A percentile compares a stretch with the other conserved stretches of the same genome.
phyloP scores from a whole-genome alignment of 2,888 invertebrate species.

The Thera obeliscata region DNA sequence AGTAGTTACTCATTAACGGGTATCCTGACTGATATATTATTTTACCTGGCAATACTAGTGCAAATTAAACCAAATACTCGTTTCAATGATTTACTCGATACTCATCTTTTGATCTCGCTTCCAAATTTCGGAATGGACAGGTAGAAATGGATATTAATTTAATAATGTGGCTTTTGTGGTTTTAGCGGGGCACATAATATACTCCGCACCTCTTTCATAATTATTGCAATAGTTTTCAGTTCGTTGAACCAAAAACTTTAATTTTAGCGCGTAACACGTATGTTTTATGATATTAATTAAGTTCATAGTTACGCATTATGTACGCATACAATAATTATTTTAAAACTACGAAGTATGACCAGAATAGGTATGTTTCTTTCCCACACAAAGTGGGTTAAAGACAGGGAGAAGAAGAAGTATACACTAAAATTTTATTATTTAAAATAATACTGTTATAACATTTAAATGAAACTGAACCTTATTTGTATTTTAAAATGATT shows the following conservation, averaged over 20 bases:
- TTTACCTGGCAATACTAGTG: constrained; percentile 47
- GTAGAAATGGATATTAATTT: constrained; percentile 18
- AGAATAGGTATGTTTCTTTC: no score
- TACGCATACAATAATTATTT: no score
- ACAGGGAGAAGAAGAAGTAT: no score
- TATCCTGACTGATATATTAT: constrained; percentile 66
- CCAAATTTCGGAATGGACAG: constrained; percentile 21
- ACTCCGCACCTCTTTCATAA: background rate
- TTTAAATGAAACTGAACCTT: background rate
- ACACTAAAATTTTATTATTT: no score
- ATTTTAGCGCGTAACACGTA: constrained; percentile 2
- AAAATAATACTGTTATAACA: background rate
- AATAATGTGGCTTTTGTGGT: constrained; percentile 16
- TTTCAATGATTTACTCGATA: constrained; percentile 28
- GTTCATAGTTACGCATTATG: no score
- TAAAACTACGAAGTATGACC: no score
- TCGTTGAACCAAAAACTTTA: constrained; percentile 5
- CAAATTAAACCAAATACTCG: constrained; percentile 23
- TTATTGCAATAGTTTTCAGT: constrained; percentile 8
- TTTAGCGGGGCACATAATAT: background rate
- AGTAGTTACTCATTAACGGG: constrained; percentile 59
- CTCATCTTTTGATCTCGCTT: constrained; percentile 28
- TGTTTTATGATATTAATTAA: background rate
- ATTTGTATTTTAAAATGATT: constrained; percentile 1
- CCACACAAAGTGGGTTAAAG: no score